Base-by-base conservation (phyloP, 1,140 invertebrate species). In the Aphis gossypii region DNA sequence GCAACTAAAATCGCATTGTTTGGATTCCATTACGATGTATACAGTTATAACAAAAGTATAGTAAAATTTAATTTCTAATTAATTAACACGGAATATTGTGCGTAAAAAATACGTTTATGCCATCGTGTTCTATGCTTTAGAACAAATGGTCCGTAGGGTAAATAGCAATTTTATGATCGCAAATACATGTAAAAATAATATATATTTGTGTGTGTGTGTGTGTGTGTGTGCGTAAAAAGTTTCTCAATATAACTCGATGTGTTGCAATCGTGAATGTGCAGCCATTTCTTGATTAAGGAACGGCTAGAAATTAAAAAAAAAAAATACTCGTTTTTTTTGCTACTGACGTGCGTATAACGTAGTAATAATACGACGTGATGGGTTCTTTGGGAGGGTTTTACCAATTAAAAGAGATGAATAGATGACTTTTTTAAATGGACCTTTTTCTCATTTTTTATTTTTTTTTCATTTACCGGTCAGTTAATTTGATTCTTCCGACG, bases 391-490 rank as follows among this genome's bases (percentile, higher is more conserved):
- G 30, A 76, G 60, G n/a, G 60, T 20, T n/a, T n/a, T 87, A 87
- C 84, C 84, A 87, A 87, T 44, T 87, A 87, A 30, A 84, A 21
- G 41, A 21, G 84, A 48, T 44, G 84, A 87, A 87, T 46, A 44
- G 84, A 44, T 44, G 9, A 46, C 84, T 44, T 87, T 87, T 87
- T 86, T 25, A 41, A 30, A 41, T 14, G 41, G 11, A 41, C 38
- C 20, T 83, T 83, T 83, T 83, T 83, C 25, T 41, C 84, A 68
- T 68, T 86, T 46, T 44, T 86, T 44, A 23, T 44, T 86, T 25
- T 41, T 41, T 41, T 41, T 41, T 44, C 84, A 87, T 87, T 51
- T 87, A 87, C 84, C 30, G 84, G 84, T 87, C 84, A 44, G 18
- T 87, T 44, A 87, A 46, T 87, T 46, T 46, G 84, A 87, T 87